Conservation (phyloP, 2,888 invertebrate genomes). For the Melinaea marsaeus region DNA sequence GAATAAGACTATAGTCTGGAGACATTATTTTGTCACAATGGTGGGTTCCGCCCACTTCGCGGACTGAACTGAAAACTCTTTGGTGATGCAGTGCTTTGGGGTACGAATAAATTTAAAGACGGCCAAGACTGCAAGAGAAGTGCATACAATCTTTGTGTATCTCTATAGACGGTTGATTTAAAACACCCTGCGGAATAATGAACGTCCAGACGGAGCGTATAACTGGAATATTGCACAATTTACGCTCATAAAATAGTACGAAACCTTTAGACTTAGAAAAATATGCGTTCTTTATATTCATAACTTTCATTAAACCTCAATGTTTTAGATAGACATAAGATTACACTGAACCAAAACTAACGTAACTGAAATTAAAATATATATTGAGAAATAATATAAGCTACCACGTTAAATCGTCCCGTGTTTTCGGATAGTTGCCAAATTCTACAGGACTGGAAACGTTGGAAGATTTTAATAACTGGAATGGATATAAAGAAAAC, state of each 20-base stretch:
- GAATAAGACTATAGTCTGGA: conserved; percentile 65
- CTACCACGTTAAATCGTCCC: not conserved
- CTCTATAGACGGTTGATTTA: conserved; percentile 43
- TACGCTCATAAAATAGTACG: conserved; percentile 14
- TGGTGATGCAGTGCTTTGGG: conserved; percentile 75
- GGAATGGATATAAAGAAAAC: conserved; percentile 5
- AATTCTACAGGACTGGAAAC: conserved; percentile 1
- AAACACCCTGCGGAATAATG: conserved; percentile 54
- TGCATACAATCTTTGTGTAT: conserved; percentile 55
- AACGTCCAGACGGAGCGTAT: conserved; percentile 39
- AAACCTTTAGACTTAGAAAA: conserved; percentile 8
- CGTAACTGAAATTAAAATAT: not conserved
- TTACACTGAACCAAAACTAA: not conserved
- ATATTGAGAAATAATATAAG: not conserved
- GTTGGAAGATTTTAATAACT: conserved; percentile 3
- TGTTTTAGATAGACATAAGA: not conserved
- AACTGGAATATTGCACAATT: conserved; percentile 29
- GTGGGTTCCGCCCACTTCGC: conserved; percentile 72
- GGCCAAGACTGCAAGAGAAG: conserved; percentile 54
- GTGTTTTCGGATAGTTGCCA: not conserved
- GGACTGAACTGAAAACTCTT: conserved; percentile 63
- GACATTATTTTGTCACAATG: conserved; percentile 78
- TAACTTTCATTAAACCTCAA: no score
- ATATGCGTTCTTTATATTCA: not conserved
- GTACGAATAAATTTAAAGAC: conserved; percentile 73